phyloP scores from a whole-genome alignment of 2,888 invertebrate species.

The Habrosyne pyritoides region DNA sequence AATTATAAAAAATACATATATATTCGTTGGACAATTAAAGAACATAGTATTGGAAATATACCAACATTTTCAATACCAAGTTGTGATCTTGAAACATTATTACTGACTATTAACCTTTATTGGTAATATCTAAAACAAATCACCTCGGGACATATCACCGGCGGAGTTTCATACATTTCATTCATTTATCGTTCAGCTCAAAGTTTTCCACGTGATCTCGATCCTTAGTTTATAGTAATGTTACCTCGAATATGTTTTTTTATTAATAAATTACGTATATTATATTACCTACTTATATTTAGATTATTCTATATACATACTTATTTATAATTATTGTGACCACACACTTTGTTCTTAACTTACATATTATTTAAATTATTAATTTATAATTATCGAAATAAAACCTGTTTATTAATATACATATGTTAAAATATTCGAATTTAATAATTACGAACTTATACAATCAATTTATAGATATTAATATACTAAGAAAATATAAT shows the following conservation, averaged over 20 bases:
- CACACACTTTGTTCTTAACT: constrained; percentile 66
- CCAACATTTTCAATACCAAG: no score
- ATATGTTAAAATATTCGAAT: constrained; percentile 85
- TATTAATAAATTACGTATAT: constrained; percentile 43
- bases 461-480: constrained; percentile 84
- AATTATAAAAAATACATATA: no score
- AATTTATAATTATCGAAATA: constrained; percentile 78
- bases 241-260: constrained; percentile 17
- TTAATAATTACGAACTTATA: constrained; percentile 85
- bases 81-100: no score
- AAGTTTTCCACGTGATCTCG: constrained; percentile 17
- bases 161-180: no score
- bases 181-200: constrained; percentile 39
- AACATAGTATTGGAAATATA: no score
- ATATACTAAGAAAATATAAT: constrained; percentile 84
- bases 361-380: constrained; percentile 64
- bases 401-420: constrained; percentile 84
- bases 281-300: constrained; percentile 45
- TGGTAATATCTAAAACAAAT: background rate
- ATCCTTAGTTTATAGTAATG: background rate
- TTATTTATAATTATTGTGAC: constrained; percentile 60
- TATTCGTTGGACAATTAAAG: no score
- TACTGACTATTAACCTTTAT: no score
- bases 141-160: constrained; percentile 54
- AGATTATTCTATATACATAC: constrained; percentile 51